Evolutionary conservation across 2,888 invertebrate species (phyloP), one percentile per base, ranked within the genome.

Genomic region (Tetragonula carbonaria): DNA sequence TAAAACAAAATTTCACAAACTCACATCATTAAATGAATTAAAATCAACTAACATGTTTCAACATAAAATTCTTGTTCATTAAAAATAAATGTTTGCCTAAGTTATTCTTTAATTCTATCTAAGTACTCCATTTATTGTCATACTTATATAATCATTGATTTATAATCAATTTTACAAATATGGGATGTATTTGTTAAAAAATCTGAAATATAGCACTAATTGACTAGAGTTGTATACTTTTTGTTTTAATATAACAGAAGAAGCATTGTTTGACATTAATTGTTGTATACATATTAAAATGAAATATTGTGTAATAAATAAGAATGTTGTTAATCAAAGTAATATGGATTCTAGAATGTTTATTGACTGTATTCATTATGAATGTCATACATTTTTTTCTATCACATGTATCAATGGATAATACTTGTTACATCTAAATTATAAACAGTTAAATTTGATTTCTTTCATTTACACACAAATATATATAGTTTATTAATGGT

Each of bases 41-140:
- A 73, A 72, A 59, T 53, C 16, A 67, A 67, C 11, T 79, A 66
- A 38, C 59, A 53, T 78, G 23, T 67, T 50, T 67, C 2, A 59
- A 62, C 50, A 4, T 78, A 72, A 55, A 23, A 67, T 74, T 74
- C 74, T n/a, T 67, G 11, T 45, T 28, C 13, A 55, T 62, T 68
- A 70, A 75, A 79, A 62, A 18, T 55, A 74, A 74, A 55, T 66
- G 23, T 82, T 71, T 65, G 38, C n/a, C 8, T 59, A 74, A 72
- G 62, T 71, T 21, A 18, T 18, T 72, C 4, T 68, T 70, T 55
- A 55, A 66, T 67, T 72, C 59, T 76, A 68, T 53, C 50, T 82
- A 84, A 84, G 71, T 83, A 78, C 62, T 74, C 55, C 51, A 33
- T 80, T 87, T 87, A 87, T 87, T 87, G 88, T 87, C 86, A 87